Conservation (phyloP, 1,140 invertebrate species). For the Ruditapes philippinarum region DNA sequence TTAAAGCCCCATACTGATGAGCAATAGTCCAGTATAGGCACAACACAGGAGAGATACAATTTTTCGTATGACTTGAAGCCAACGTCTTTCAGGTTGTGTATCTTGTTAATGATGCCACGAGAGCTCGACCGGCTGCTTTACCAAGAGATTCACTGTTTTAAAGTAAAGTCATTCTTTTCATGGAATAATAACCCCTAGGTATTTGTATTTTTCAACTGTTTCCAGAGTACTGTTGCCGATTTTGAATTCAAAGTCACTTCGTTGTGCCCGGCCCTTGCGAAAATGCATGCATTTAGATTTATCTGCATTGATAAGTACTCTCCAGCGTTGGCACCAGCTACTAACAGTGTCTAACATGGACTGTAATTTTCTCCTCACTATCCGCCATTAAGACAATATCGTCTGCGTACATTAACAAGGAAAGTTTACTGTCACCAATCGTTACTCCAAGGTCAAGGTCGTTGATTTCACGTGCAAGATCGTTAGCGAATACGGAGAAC, state of each 20-base stretch:
- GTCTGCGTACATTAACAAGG: constrained; percentile 51
- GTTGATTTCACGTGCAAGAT: constrained; percentile 53
- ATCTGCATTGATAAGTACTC: constrained; percentile 31
- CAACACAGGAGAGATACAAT: constrained; percentile 49
- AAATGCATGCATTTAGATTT: constrained; percentile 66
- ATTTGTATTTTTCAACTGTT: constrained; percentile 52
- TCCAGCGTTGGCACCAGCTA: constrained; percentile 54
- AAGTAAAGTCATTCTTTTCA: constrained; percentile 32
- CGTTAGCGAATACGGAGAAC: constrained; percentile 63
- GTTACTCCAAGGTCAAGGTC: constrained; percentile 30
- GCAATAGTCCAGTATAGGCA: constrained; percentile 59
- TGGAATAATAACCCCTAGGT: constrained; percentile 56
- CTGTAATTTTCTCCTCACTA: constrained; percentile 40
- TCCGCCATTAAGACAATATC: constrained; percentile 52
- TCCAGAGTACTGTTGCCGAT: constrained; percentile 29
- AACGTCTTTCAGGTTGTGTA: constrained; percentile 52
- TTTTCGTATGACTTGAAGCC: constrained; percentile 63
- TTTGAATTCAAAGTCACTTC: constrained; percentile 28
- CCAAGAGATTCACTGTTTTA: background rate
- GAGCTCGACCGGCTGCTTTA: constrained; percentile 46
- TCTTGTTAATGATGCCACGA: constrained; percentile 59
- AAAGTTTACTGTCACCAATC: background rate
- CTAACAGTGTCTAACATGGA: constrained; percentile 30
- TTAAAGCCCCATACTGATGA: constrained; percentile 56
- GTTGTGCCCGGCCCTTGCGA: background rate